Evolutionary conservation across 1,140 invertebrate genomes (phyloP), one percentile per base, ranked within the genome.

Genomic region (Mylabris phalerata): DNA sequence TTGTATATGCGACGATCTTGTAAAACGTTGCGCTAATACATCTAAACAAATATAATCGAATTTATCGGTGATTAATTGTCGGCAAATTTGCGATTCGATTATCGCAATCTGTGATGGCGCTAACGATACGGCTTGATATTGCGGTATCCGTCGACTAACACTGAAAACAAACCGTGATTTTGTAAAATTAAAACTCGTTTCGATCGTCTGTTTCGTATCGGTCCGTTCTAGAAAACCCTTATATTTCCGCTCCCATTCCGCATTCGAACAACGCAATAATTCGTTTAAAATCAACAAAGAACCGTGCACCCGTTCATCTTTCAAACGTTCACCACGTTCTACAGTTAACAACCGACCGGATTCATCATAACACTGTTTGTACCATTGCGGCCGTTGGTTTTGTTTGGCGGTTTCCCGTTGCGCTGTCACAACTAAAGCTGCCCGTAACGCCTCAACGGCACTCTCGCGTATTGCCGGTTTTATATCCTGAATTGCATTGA

Each of bases 281-380:
- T 99, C 97, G 78, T 98, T 98, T 2, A 98, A 76, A 9, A 98
- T 91, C 9, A 99, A 79, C 0, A 99, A 77, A 1, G 92, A 92
- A 9, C 95, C 94, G 74, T 98, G 96, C 25, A 94, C 85, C 71
- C 88, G 82, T 72, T 98, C 96, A 68, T 98, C 96, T 63, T 83
- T 82, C 5, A 85, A 88, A 52, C 89, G 83, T 13, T 90, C 89
- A 0, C 78, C 74, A 44, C 80, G 76, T 43, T 82, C 71, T 13
- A 92, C 90, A 59, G 87, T 83, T 71, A 95, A 89, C n/a, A 88
- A 86, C 38, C 79, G 77, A 50, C 85, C 83, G 7, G 91, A 89
- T 74, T 97, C 93, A 60, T 95, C 89, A 72, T 90, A 97, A 70
- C 93, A 97, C 67, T 90, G 87, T 75, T 90, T 86, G 64, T 81